Percentiles rank a stretch among this genome's conserved stretches.
Evolutionary conservation across 2,888 invertebrate genomes (phyloP).

Genomic region (Caenorhabditis panamensis): DNA sequence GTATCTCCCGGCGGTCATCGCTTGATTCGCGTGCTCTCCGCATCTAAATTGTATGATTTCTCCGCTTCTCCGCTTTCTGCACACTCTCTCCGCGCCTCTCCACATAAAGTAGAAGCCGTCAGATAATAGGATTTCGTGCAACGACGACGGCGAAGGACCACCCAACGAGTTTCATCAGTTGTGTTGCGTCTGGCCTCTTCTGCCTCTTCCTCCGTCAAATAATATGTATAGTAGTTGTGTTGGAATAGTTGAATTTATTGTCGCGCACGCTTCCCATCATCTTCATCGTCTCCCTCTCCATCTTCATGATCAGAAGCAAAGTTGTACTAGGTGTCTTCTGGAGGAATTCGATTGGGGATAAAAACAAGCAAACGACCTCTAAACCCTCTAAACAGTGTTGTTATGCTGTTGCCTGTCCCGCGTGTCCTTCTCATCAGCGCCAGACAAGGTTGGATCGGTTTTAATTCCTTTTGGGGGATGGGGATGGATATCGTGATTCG

Average conservation of each 20-base stretch:
- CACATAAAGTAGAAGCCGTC: conserved; percentile 57
- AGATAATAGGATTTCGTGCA: conserved; percentile 60
- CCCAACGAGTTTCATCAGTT: conserved; percentile 59
- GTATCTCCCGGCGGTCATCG: conserved; percentile 42
- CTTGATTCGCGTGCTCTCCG: conserved; percentile 54
- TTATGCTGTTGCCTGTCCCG: neutral
- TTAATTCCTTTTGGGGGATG: neutral
- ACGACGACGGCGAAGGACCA: conserved; percentile 50
- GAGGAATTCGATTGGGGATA: neutral
- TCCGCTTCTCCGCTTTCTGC: neutral
- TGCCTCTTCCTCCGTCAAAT: conserved; percentile 21
- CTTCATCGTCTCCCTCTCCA: neutral
- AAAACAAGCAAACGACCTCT: conserved; percentile 10
- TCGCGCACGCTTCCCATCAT: neutral
- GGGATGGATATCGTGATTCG: neutral
- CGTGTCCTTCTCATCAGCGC: conserved; percentile 17
- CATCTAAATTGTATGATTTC: conserved; percentile 52
- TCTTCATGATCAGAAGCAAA: neutral
- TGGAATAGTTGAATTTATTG: conserved; percentile 29
- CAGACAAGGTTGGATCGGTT: neutral
- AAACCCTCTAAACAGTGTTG: conserved; percentile 15
- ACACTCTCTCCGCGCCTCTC: conserved; percentile 21
- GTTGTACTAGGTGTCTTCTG: conserved; percentile 9
- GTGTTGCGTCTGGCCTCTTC: conserved; percentile 7
- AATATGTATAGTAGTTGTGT: conserved; percentile 33